Percentiles rank a stretch among this genome's conserved stretches.
These are phyloP conservation scores for Cariama cristata DNA, from an alignment of 2,113 vertebrate genomes.

Conservation along the genomic window DNA sequence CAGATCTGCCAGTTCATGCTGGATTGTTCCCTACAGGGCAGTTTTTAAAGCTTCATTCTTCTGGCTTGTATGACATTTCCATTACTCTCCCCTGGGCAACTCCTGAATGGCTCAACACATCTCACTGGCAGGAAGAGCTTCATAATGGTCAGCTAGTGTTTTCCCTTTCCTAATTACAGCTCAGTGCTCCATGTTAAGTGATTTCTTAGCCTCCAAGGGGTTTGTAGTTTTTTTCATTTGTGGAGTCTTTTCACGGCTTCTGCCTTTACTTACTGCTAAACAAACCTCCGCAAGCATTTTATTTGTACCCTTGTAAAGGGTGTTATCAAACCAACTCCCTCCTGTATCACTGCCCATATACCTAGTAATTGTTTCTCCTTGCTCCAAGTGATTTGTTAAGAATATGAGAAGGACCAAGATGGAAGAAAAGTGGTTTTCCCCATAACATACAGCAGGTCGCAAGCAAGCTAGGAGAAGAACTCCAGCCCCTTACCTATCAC, in stretches of 20 bases:
- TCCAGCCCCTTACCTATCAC: too few species aligned
- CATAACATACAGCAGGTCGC: neutral
- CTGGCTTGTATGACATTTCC: neutral
- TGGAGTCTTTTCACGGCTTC: neutral
- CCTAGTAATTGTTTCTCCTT: neutral
- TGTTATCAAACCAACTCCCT: neutral
- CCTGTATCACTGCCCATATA: neutral
- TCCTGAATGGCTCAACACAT: constrained; percentile 18
- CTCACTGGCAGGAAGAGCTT: neutral
- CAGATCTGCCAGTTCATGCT: neutral
- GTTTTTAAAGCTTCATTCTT: neutral
- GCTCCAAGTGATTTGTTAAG: neutral
- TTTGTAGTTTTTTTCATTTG: neutral
- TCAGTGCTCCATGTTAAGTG: neutral
- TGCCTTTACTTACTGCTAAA: neutral
- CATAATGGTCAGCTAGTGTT: neutral
- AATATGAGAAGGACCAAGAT: neutral
- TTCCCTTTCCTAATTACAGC: constrained; percentile 63
- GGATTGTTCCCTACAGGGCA: neutral
- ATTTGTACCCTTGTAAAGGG: neutral
- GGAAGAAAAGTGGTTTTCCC: neutral
- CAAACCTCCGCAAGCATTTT: neutral
- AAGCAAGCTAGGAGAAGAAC: neutral
- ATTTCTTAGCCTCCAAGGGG: neutral
- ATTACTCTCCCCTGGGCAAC: constrained; percentile 23